Percentiles rank a stretch among this genome's conserved stretches.
phyloP scores from a whole-genome alignment of 1,140 invertebrate species.

The Pissodes strobi region DNA sequence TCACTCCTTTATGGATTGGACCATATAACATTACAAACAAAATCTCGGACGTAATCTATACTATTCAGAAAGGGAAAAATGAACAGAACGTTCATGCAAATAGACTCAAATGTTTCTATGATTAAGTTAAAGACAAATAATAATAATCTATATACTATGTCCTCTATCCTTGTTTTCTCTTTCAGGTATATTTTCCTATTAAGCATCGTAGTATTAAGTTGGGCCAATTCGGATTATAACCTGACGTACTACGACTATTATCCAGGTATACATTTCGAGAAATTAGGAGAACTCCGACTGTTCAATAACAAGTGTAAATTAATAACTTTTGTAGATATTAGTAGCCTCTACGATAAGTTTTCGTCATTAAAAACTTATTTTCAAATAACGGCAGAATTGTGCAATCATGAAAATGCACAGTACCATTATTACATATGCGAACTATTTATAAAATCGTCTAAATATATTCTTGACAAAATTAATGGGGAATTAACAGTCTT shows the following conservation, averaged over 20 bases:
- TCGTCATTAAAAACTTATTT: not conserved
- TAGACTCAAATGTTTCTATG: no score
- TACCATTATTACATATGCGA: conserved; percentile 1
- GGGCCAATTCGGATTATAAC: no score
- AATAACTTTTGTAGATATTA: not conserved
- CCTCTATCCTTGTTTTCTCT: no score
- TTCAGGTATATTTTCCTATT: no score
- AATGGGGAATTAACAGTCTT: not conserved
- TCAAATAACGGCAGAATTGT: not conserved
- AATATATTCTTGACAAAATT: not conserved
- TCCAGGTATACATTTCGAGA: conserved; percentile 26
- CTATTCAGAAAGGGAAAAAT: no score
- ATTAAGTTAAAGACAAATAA: no score
- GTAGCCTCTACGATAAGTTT: conserved; percentile 9
- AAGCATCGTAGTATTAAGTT: no score
- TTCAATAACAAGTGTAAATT: not conserved
- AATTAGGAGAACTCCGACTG: conserved; percentile 13
- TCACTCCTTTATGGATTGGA: no score
- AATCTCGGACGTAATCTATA: no score
- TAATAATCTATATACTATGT: no score
- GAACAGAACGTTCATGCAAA: no score
- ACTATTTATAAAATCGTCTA: not conserved
- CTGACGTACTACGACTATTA: conserved; percentile 27
- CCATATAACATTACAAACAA: no score
- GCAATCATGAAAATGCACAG: not conserved